Percentiles rank a stretch among this genome's conserved stretches.
Evolutionary conservation across 2,888 invertebrate genomes (phyloP).

Genomic region (Cinara cedri): DNA sequence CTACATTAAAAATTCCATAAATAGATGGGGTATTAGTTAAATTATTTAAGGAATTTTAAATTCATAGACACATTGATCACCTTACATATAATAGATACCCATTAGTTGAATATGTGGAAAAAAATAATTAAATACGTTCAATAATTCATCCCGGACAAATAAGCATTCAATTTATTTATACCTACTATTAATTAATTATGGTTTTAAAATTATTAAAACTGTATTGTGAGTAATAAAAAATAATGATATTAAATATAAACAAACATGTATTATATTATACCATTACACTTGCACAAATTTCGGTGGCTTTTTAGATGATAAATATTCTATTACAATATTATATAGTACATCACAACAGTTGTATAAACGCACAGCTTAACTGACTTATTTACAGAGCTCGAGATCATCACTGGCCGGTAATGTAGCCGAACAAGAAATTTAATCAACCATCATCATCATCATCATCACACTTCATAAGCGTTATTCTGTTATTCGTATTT

Average conservation of each 20-base stretch:
- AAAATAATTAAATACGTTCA: too few relatives aligned
- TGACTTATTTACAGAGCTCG: conserved; percentile 50
- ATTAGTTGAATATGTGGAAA: too few relatives aligned
- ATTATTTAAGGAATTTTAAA: too few relatives aligned
- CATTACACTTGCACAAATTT: not conserved
- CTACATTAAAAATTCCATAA: too few relatives aligned
- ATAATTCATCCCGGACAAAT: too few relatives aligned
- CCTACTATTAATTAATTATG: not conserved
- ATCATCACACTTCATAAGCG: conserved; percentile 24
- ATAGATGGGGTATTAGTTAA: too few relatives aligned
- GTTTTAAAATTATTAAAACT: too few relatives aligned
- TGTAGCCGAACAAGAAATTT: conserved; percentile 52
- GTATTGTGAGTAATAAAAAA: too few relatives aligned
- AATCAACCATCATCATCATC: conserved; percentile 33
- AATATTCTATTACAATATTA: not conserved
- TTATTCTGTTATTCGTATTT: conserved; percentile 35
- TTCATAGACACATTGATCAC: too few relatives aligned
- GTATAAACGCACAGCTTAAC: conserved; percentile 51
- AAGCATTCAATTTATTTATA: not conserved
- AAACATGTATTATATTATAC: too few relatives aligned
- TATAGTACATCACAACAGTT: conserved; percentile 19
- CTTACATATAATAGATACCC: too few relatives aligned
- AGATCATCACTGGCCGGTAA: conserved; percentile 51
- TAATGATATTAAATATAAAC: too few relatives aligned
- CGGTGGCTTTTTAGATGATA: conserved; percentile 1